These are phyloP conservation scores for Pipistrellus pipistrellus DNA, from an alignment of 2,797 vertebrate genomes.

Conservation along the genomic window DNA sequence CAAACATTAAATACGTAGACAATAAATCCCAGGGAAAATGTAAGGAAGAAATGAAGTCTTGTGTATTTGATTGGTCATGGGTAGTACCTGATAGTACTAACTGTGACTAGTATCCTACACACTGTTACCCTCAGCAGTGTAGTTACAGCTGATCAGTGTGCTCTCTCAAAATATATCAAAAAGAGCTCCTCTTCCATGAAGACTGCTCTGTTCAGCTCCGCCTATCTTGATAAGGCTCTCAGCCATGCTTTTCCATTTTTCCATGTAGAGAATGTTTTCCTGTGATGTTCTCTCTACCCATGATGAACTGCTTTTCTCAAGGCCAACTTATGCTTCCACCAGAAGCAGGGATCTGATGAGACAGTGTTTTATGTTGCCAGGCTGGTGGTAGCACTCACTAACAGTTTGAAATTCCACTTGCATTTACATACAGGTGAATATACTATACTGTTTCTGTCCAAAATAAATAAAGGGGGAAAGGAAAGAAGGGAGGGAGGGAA, in stretches of 20 bases:
- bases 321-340: background rate
- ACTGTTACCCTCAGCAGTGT: background rate
- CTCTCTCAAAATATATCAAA: background rate
- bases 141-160: background rate
- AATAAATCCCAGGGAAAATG: background rate
- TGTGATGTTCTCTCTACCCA: background rate
- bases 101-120: background rate
- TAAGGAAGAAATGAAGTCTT: conserved; percentile 39
- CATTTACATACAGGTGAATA: background rate
- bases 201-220: background rate
- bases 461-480: too few relatives aligned
- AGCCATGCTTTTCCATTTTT: background rate
- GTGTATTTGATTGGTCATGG: background rate
- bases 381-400: background rate
- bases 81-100: background rate
- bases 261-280: background rate
- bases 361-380: background rate
- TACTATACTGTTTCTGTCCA: background rate
- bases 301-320: conserved; percentile 23
- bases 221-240: background rate
- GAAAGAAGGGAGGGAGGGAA: background rate
- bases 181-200: background rate
- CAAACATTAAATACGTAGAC: conserved; percentile 25
- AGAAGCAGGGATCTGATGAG: background rate
- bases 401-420: conserved; percentile 37